Evolutionary conservation across 2,113 vertebrate species (phyloP), one percentile per base, ranked within the genome.

Genomic region (Sialia sialis): DNA sequence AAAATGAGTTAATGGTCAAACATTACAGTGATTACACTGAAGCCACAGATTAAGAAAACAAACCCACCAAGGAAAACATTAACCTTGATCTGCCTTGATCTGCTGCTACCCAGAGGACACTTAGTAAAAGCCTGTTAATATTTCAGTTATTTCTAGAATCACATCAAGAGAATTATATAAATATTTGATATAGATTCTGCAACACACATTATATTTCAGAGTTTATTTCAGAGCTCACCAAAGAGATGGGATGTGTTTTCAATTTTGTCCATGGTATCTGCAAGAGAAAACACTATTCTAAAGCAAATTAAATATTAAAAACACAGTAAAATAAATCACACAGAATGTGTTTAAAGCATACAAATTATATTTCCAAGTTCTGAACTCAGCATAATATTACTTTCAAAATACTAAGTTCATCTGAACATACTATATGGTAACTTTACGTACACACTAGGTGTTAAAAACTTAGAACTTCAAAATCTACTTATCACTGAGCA

Each of bases 201-300:
- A 56, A 59, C 32, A 75, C 6, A 64, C 27, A 79, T 8, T 19
- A 83, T 58, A 90, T 64, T 90, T 87, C 74, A 77, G 22, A 91
- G 17, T 22, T 63, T 59, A 77, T 78, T 78, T 88, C 73, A 92
- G 44, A 96, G 97, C 98, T 98, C 96, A 99, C 99, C 98, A 99
- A 96, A 93, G 97, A 98, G 89, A 99, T 99, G 21, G 99, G 99
- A 87, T 99, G 99, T 54, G 99, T 99, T 98, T 99, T 99, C 94
- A 99, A 89, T 97, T 99, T 99, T 84, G 99, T 99, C 99, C 99
- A 99, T 88, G 99, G 99, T 96, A 99, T 99, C 99, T 99, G 96
- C 52, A 95, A 97, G 74, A 51, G 29, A 95, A 95, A 95, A 92
- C 22, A 86, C 88, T 84, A 81, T 38, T 93, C 86, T 95, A 94